These are phyloP conservation scores for Poeciliopsis retropinna DNA, from an alignment of 2,113 vertebrate genomes.

Conservation along the genomic window DNA sequence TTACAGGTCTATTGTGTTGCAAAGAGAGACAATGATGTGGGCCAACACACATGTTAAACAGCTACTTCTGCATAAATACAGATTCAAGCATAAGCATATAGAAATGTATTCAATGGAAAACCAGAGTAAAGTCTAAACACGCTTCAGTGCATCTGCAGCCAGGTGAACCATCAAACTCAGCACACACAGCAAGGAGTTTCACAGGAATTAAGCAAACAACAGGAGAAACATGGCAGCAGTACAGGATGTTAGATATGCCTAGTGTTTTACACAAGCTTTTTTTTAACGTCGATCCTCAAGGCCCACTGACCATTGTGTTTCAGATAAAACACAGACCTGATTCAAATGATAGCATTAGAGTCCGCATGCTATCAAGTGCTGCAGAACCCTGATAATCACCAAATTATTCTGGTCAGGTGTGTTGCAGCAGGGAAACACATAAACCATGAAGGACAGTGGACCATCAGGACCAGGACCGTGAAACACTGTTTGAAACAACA, in stretches of 20 bases:
- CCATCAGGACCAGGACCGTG: no score
- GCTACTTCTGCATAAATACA: not conserved
- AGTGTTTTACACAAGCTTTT: not conserved
- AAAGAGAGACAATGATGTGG: constrained; percentile 46
- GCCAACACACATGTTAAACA: constrained; percentile 20
- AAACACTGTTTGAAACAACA: no score
- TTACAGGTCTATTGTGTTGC: constrained; percentile 59
- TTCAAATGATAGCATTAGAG: no score
- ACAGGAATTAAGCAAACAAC: constrained; percentile 51
- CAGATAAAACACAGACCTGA: no score
- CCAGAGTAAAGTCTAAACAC: constrained; percentile 9
- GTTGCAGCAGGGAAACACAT: no score
- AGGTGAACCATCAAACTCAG: constrained; percentile 36
- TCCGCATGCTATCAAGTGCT: no score
- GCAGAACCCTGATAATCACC: no score
- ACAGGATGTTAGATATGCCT: constrained; percentile 51
- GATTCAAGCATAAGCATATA: not conserved
- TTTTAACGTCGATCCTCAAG: no score
- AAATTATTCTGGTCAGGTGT: no score
- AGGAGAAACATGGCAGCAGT: constrained; percentile 62
- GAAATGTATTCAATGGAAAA: constrained; percentile 8
- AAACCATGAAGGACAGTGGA: no score
- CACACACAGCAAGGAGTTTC: constrained; percentile 27
- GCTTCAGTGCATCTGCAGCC: constrained; percentile 5
- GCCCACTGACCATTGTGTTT: no score